Conservation (phyloP, 2,888 invertebrate species). For the Dryococelus australis region DNA sequence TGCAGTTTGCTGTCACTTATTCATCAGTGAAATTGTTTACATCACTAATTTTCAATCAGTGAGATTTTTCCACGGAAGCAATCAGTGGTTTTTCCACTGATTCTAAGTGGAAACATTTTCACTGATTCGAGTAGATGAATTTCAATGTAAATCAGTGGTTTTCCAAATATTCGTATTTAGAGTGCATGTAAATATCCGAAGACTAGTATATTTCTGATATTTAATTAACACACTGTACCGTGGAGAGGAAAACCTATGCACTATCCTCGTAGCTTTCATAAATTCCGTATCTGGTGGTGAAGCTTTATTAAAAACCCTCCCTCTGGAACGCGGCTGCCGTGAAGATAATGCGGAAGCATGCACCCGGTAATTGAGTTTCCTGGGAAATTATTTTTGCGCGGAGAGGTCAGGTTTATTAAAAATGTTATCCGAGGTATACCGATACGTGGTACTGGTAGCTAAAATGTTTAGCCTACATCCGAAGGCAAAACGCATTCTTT, state of each 20-base stretch:
- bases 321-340: neutral
- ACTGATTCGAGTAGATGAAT: no score
- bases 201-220: neutral
- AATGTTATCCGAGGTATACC: neutral
- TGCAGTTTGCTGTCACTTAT: no score
- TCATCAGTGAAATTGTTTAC: no score
- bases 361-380: slow-evolving; percentile 1
- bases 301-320: slow-evolving; percentile 4
- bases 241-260: neutral
- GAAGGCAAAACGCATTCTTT: no score
- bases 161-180: no score
- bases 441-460: neutral
- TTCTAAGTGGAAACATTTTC: no score
- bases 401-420: neutral
- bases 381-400: neutral
- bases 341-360: neutral
- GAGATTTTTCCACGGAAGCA: no score
- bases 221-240: neutral
- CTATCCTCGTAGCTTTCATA: neutral
- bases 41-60: no score
- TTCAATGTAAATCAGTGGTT: no score
- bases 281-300: slow-evolving; percentile 6
- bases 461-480: no score
- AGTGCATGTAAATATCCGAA: no score
- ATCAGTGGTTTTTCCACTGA: no score